A percentile compares a stretch with the other conserved stretches of the same genome.
Evolutionary conservation across 2,888 invertebrate species (phyloP).

Genomic region (Epistrophe eligans): DNA sequence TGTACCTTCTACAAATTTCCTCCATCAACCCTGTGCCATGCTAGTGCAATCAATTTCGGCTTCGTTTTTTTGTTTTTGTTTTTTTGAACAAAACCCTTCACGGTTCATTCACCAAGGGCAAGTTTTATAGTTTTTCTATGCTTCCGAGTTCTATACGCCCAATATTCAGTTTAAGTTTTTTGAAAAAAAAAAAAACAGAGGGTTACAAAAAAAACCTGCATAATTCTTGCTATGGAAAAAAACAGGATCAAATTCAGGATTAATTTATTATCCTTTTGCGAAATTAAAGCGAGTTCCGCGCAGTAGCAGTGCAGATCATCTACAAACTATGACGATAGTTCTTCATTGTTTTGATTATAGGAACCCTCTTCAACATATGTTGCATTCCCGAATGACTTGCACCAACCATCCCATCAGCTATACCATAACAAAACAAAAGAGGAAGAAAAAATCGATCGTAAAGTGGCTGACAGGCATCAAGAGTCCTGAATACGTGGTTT

Average conservation of each 20-base stretch:
- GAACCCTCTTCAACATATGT: slow-evolving; percentile 73
- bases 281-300: slow-evolving; percentile 28
- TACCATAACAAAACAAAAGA: not conserved
- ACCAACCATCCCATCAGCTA: slow-evolving; percentile 9
- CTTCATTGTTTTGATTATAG: slow-evolving; percentile 69
- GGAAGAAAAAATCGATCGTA: slow-evolving; percentile 58
- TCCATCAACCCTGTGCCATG: not conserved
- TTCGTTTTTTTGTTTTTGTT: slow-evolving; percentile 34
- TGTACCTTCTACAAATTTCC: slow-evolving; percentile 67
- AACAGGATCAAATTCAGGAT: slow-evolving; percentile 69
- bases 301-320: slow-evolving; percentile 41
- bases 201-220: slow-evolving; percentile 57
- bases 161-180: slow-evolving; percentile 43
- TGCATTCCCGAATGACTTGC: slow-evolving; percentile 64
- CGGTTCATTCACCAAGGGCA: slow-evolving; percentile 68
- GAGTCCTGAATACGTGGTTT: slow-evolving; percentile 56
- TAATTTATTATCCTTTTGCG: slow-evolving; percentile 73
- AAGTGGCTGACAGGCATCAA: slow-evolving; percentile 70
- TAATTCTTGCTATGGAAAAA: slow-evolving; percentile 41
- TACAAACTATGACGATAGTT: slow-evolving; percentile 45
- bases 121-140: slow-evolving; percentile 14
- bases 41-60: slow-evolving; percentile 51
- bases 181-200: slow-evolving; percentile 35
- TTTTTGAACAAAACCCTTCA: slow-evolving; percentile 65
- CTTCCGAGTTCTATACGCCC: slow-evolving; percentile 51